Evolutionary conservation across 2,113 vertebrate genomes (phyloP), one percentile per base, ranked within the genome.

Genomic region (Clinocottus analis): DNA sequence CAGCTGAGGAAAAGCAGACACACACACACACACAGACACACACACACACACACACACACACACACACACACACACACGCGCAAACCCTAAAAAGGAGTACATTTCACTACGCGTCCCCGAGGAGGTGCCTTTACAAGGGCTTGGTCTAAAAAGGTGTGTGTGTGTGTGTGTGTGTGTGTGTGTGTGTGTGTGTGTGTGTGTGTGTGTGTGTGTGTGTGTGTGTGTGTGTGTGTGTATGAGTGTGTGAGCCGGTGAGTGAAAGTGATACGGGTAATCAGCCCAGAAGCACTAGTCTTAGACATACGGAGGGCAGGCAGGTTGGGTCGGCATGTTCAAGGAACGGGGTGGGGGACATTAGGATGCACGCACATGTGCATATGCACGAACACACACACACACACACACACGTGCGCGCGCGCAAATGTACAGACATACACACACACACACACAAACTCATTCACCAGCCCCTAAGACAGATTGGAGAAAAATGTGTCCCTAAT

Each of bases 1-100:
- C 92, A 93, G 93, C 91, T 92, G 93, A 94, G 91, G 91, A 88
- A 94, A 95, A 95, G 91, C 94, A 95, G 94, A 93, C 88, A 86
- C 83, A 74, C 79, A 81, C 49, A 69, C 80, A 75, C 35, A 41
- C 73, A 47, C 68, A 45, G 60, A 49, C 62, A 72, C 76, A 60
- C 72, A 45, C 39, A 62, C 83, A 85, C 66, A 93, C 88, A 86
- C 83, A 74, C 79, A 81, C 49, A 69, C 80, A 75, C 35, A 41
- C 73, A 47, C 68, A 45, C 64, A 49, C 62, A 72, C 76, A 60
- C 72, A 45, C 39, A 62, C 83, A 85, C 66, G 33, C 73, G 17
- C 39, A 41, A 60, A 8, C 27, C 41, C 80, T 92, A 93, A 95
- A 94, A 94, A 94, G 94, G 94, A 84, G 84, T 89, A 81, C 87